Conservation (phyloP, 2,113 vertebrate species). For the Carettochelys insculpta region DNA sequence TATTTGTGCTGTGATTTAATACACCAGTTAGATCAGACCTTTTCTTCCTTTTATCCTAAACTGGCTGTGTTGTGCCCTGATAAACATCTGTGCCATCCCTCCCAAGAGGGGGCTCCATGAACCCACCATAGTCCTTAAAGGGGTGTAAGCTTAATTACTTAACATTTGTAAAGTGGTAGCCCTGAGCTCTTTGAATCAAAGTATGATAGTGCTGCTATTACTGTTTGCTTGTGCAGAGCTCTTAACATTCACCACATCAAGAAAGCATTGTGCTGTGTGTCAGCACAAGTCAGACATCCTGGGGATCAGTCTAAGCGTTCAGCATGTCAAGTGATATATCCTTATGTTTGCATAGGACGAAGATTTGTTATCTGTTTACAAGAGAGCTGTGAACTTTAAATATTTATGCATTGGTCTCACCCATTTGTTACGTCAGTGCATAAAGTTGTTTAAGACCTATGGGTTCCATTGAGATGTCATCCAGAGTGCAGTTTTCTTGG, state of each 20-base stretch:
- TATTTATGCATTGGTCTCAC: conserved; percentile 56
- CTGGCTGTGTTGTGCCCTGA: neutral
- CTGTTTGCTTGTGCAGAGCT: neutral
- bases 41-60: neutral
- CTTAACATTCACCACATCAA: neutral
- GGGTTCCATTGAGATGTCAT: conserved; percentile 68
- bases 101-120: neutral
- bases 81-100: neutral
- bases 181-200: neutral
- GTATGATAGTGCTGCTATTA: accelerated
- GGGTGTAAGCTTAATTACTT: neutral
- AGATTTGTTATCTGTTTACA: conserved; percentile 62
- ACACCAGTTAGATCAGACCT: neutral
- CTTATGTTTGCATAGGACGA: conserved; percentile 39
- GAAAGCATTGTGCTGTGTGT: neutral
- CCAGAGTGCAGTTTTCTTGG: conserved; percentile 52
- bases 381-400: conserved; percentile 61
- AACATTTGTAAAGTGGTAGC: neutral
- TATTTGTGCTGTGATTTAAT: neutral
- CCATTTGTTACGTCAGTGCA: conserved; percentile 55
- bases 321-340: conserved; percentile 15
- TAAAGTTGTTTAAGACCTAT: conserved; percentile 22
- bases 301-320: neutral
- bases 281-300: neutral
- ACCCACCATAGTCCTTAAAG: neutral